phyloP scores from a whole-genome alignment of 1,140 invertebrate genomes.

The Pseudomyrmex pallidus region DNA sequence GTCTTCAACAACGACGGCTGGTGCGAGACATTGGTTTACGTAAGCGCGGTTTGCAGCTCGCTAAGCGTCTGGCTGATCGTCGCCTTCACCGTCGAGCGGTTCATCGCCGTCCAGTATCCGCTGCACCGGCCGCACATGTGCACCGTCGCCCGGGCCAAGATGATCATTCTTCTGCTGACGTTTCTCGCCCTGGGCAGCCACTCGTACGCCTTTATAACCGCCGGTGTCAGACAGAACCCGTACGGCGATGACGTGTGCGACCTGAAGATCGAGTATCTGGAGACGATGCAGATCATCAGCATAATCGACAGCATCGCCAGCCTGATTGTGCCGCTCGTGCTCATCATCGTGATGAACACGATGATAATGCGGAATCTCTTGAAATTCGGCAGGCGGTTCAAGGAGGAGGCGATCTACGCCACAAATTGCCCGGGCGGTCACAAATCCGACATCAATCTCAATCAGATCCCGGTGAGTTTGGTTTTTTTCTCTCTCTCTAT shows the following conservation, averaged over 20 bases:
- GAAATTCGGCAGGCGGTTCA: slow-evolving; percentile 83
- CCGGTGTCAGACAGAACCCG: slow-evolving; percentile 78
- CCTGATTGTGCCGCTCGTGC: slow-evolving; percentile 85
- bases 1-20: slow-evolving; percentile 86
- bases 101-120: slow-evolving; percentile 89
- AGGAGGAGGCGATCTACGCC: slow-evolving; percentile 69
- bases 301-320: slow-evolving; percentile 87
- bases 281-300: slow-evolving; percentile 85
- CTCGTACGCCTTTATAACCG: slow-evolving; percentile 85
- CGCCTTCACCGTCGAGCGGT: slow-evolving; percentile 88
- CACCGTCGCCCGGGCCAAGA: slow-evolving; percentile 87
- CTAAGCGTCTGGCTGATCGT: slow-evolving; percentile 88
- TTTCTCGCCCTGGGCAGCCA: slow-evolving; percentile 84
- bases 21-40: slow-evolving; percentile 87
- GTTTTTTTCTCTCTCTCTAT: background rate
- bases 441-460: slow-evolving; percentile 81
- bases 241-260: slow-evolving; percentile 84
- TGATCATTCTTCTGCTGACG: slow-evolving; percentile 84
- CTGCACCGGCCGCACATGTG: slow-evolving; percentile 87
- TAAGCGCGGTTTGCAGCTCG: slow-evolving; percentile 87
- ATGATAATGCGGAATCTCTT: slow-evolving; percentile 86
- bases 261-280: slow-evolving; percentile 82
- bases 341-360: slow-evolving; percentile 87
- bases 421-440: slow-evolving; percentile 77
- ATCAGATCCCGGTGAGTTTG: slow-evolving; percentile 81